These are phyloP conservation scores for Protobothrops flavoviridis DNA, from an alignment of 2,113 vertebrate genomes.

Conservation along the genomic window DNA sequence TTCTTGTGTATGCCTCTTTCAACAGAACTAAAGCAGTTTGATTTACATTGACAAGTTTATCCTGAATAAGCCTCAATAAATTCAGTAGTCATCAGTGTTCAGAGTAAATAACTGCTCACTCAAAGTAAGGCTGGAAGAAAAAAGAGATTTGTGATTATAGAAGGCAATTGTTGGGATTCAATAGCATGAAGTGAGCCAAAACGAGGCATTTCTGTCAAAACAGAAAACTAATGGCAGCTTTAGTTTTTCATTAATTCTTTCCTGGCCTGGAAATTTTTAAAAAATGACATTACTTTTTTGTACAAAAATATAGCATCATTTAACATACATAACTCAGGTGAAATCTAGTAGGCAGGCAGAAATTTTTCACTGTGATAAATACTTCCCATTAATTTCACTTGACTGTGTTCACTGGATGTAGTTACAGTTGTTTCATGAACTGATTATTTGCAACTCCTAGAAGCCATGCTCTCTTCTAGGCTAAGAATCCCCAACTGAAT, in stretches of 20 bases:
- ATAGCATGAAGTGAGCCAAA: conserved; percentile 4
- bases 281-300: conserved; percentile 40
- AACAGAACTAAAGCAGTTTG: background rate
- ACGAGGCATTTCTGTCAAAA: conserved; percentile 32
- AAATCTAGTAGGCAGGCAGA: conserved; percentile 68
- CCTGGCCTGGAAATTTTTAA: conserved; percentile 17
- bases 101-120: background rate
- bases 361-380: conserved; percentile 73
- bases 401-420: conserved; percentile 38
- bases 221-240: conserved; percentile 55
- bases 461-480: conserved; percentile 21
- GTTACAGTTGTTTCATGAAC: conserved; percentile 32
- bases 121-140: background rate
- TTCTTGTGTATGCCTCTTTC: conserved; percentile 3
- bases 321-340: conserved; percentile 56
- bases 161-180: background rate
- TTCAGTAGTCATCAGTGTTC: background rate
- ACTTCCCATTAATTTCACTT: conserved; percentile 56
- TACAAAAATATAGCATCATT: conserved; percentile 37
- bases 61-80: background rate
- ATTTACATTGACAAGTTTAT: background rate
- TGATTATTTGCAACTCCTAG: conserved; percentile 33
- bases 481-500: conserved; percentile 1
- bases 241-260: conserved; percentile 58
- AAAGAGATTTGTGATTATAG: background rate